Conservation (phyloP, 2,888 invertebrate genomes). For the Sipha maydis region DNA sequence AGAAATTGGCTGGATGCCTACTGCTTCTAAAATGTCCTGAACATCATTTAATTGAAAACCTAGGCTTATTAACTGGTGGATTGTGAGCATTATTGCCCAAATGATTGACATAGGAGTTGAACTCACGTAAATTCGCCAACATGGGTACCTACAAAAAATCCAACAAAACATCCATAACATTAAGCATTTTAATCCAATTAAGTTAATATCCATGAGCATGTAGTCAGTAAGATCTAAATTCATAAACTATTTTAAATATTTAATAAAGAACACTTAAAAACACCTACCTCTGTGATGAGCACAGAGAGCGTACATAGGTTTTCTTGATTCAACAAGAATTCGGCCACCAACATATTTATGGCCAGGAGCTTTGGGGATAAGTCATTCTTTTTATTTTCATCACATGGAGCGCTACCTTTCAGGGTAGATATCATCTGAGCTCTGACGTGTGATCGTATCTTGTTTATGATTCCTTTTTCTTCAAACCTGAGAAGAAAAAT, state of each 20-base stretch:
- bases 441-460: slow-evolving; percentile 73
- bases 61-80: neutral
- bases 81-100: neutral
- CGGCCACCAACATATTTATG: slow-evolving; percentile 73
- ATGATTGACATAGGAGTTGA: slow-evolving; percentile 29
- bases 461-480: slow-evolving; percentile 73
- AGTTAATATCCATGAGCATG: too few species aligned
- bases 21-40: slow-evolving; percentile 33
- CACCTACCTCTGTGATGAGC: slow-evolving; percentile 73
- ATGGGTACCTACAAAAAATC: slow-evolving; percentile 63
- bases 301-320: slow-evolving; percentile 73
- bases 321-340: slow-evolving; percentile 72
- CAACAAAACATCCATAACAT: slow-evolving; percentile 68
- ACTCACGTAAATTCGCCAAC: slow-evolving; percentile 2
- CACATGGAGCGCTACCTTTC: slow-evolving; percentile 66
- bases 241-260: too few species aligned
- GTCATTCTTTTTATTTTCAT: slow-evolving; percentile 66
- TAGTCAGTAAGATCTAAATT: neutral
- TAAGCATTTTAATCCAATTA: neutral
- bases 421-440: slow-evolving; percentile 73
- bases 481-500: slow-evolving; percentile 69
- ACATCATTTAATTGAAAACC: slow-evolving; percentile 33
- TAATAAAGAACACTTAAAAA: neutral
- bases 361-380: slow-evolving; percentile 72
- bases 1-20: slow-evolving; percentile 27